Conservation (phyloP, 2,888 invertebrate genomes). For the Chydorus sphaericus region DNA sequence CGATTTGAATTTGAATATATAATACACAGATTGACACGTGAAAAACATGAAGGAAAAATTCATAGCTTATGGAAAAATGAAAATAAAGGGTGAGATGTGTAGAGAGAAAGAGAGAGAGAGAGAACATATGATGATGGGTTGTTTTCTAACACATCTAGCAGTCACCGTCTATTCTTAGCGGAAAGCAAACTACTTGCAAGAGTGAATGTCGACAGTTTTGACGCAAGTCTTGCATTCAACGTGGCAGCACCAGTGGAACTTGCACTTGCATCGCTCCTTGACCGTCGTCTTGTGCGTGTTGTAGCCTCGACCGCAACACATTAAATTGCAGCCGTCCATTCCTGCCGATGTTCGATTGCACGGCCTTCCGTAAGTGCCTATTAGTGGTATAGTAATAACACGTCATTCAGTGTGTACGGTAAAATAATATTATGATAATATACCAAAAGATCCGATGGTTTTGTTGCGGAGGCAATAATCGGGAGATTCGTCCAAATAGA, state of each 20-base stretch:
- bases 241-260: conserved; percentile 89
- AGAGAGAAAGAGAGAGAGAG: neutral
- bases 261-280: conserved; percentile 74
- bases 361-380: conserved; percentile 51
- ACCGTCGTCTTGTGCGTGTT: conserved; percentile 64
- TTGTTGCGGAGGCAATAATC: conserved; percentile 79
- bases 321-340: conserved; percentile 67
- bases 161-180: too few relatives aligned
- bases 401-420: neutral
- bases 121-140: neutral
- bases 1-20: neutral
- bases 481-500: conserved; percentile 85
- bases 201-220: conserved; percentile 43
- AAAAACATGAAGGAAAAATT: neutral
- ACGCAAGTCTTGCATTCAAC: conserved; percentile 82
- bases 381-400: conserved; percentile 23
- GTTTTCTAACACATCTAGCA: too few relatives aligned
- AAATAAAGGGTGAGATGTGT: neutral
- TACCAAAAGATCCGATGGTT: conserved; percentile 54
- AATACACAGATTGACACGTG: neutral
- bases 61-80: neutral
- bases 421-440: conserved; percentile 17
- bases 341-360: conserved; percentile 54
- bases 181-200: conserved; percentile 11
- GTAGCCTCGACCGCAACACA: conserved; percentile 88